Evolutionary conservation across 2,888 invertebrate genomes (phyloP).

Genomic region (Bhutanitis thaidina): DNA sequence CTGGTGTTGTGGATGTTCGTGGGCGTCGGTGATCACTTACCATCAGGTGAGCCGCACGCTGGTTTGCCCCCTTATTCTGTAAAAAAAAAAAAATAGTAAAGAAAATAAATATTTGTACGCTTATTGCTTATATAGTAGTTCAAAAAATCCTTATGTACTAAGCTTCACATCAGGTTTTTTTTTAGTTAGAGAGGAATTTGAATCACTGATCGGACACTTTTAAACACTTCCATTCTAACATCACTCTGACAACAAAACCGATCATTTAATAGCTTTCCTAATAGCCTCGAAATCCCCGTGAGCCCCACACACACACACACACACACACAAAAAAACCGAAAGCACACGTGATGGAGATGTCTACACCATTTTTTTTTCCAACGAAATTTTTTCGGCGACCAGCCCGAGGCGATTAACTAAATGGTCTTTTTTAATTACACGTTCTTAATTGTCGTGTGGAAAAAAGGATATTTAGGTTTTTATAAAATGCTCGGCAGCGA

Average conservation of each 20-base stretch:
- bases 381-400: slow-evolving; percentile 38
- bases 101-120: no score
- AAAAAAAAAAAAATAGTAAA: no score
- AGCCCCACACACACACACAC: slow-evolving; percentile 32
- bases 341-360: slow-evolving; percentile 38
- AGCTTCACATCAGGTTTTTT: no score
- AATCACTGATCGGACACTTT: not conserved
- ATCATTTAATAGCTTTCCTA: slow-evolving; percentile 16
- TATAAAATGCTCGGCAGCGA: not conserved
- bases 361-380: slow-evolving; percentile 35
- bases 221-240: not conserved
- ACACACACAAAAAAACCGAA: slow-evolving; percentile 35
- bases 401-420: slow-evolving; percentile 47
- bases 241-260: not conserved
- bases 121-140: no score
- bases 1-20: no score
- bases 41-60: no score
- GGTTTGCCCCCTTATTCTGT: no score
- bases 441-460: slow-evolving; percentile 48
- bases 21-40: no score
- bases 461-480: slow-evolving; percentile 27
- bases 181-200: not conserved
- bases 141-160: no score
- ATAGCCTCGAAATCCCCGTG: slow-evolving; percentile 27
- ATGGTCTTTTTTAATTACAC: slow-evolving; percentile 55